Conservation (phyloP, 2,113 vertebrate genomes). For the Heterocephalus glaber region DNA sequence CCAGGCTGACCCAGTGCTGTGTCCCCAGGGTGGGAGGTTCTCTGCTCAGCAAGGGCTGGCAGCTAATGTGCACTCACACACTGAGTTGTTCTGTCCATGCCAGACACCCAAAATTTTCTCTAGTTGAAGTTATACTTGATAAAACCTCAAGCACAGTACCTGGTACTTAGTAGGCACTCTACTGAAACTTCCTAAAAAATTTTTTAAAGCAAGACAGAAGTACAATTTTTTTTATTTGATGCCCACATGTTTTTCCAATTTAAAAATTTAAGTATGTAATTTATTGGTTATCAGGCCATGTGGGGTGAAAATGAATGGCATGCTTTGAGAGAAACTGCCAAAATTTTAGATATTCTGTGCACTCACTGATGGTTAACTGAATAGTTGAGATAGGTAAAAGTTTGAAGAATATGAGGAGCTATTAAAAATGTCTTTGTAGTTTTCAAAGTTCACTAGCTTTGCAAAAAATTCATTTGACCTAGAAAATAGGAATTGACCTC, state of each 20-base stretch:
- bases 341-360: neutral
- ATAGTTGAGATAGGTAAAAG: neutral
- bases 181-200: neutral
- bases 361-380: neutral
- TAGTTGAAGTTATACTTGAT: neutral
- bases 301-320: neutral
- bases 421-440: constrained; percentile 35
- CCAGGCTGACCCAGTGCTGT: no score
- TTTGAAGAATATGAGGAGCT: neutral
- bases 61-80: neutral
- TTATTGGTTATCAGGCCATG: neutral
- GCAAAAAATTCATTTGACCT: neutral
- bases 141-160: neutral
- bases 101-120: neutral
- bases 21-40: neutral
- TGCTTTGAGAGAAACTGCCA: neutral
- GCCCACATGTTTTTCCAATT: neutral
- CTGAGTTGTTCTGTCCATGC: neutral
- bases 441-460: neutral
- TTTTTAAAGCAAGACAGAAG: neutral
- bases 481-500: constrained; percentile 27
- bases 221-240: neutral
- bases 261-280: constrained; percentile 34
- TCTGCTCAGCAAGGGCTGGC: neutral
- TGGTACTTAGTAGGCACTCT: neutral